Conservation (phyloP, 2,113 vertebrate genomes). For the Amazona vittata region DNA sequence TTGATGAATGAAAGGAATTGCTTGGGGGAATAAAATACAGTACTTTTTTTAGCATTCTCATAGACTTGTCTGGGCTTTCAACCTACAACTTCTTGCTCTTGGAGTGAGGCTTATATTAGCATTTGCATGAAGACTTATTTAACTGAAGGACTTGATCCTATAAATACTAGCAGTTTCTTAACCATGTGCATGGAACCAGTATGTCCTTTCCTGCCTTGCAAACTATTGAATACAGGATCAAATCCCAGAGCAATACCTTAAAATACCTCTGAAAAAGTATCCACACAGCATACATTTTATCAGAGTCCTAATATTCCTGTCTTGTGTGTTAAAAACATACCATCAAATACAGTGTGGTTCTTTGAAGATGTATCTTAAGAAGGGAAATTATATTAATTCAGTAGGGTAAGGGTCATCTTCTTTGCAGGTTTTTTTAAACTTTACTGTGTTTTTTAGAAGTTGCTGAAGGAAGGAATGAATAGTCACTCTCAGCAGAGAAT, state of each 20-base stretch:
- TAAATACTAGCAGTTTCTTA: neutral
- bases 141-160: neutral
- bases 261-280: neutral
- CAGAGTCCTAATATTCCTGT: neutral
- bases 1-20: neutral
- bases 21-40: neutral
- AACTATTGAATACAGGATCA: neutral
- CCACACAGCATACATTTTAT: neutral
- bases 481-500: neutral
- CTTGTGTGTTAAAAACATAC: neutral
- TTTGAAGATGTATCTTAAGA: neutral
- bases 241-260: neutral
- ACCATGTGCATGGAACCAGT: neutral
- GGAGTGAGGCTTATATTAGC: neutral
- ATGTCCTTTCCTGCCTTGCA: neutral
- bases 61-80: neutral
- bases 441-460: neutral
- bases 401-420: neutral
- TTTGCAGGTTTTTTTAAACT: neutral
- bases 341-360: neutral
- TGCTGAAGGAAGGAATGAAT: neutral
- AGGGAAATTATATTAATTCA: neutral
- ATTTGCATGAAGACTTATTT: neutral
- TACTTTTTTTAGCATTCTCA: neutral
- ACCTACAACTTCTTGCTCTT: neutral